Conservation (phyloP, 2,797 vertebrate genomes). For the Notoglanidium macrostoma region DNA sequence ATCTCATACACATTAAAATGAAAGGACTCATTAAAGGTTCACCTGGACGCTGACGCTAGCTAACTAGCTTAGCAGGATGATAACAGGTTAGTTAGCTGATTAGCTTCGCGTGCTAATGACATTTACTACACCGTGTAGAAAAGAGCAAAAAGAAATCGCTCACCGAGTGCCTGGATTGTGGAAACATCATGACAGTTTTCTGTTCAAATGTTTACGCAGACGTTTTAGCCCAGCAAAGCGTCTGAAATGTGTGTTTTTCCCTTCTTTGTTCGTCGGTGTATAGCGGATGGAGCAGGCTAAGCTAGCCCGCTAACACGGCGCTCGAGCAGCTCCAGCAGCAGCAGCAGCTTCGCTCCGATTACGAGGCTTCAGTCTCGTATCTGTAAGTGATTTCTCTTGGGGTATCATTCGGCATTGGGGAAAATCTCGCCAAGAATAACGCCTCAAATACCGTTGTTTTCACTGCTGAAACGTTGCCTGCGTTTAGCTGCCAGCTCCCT, state of each 20-base stretch:
- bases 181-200: constrained; percentile 94
- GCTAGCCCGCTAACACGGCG: constrained; percentile 39
- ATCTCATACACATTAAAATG: not conserved
- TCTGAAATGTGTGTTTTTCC: constrained; percentile 19
- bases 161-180: constrained; percentile 97
- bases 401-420: constrained; percentile 39
- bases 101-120: constrained; percentile 40
- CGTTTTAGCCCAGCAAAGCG: constrained; percentile 15
- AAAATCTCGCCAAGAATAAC: not conserved
- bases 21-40: not conserved
- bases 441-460: not conserved
- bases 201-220: constrained; percentile 25
- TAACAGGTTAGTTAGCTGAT: constrained; percentile 32
- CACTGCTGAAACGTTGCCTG: not conserved
- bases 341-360: constrained; percentile 30
- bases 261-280: constrained; percentile 40
- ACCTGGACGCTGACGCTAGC: constrained; percentile 2
- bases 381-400: constrained; percentile 14
- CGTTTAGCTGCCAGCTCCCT: constrained; percentile 9
- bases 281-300: constrained; percentile 42
- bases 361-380: constrained; percentile 22
- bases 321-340: constrained; percentile 17
- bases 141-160: constrained; percentile 60
- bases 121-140: not conserved
- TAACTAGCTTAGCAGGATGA: not conserved